Base-by-base conservation (phyloP, 1,140 invertebrate species). In the Meloidogyne exigua region DNA sequence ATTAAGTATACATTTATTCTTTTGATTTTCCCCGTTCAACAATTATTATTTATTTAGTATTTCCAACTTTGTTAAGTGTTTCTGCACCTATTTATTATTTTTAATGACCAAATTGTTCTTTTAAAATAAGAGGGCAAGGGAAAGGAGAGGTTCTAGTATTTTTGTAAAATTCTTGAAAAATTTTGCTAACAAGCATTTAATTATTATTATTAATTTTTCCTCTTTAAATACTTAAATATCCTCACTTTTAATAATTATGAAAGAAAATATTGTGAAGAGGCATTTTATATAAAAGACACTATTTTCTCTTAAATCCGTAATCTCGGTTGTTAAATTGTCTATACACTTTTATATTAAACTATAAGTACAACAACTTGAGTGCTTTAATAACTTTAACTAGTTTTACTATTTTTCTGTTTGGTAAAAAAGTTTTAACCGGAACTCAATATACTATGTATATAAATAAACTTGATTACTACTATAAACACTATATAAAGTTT, bases 191-290 rank as follows among this genome's bases (percentile, higher is more conserved):
- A 57, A 57, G 49, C 49, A 49, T 57, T 57, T 57, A 57, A 57
- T 57, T 57, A 57, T 57, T 57, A n/a, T 49, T n/a, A n/a, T 57
- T n/a, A 57, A n/a, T n/a, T 57, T n/a, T 57, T n/a, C 18, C 49
- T 57, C 49, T n/a, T 57, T 57, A 57, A 57, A 39, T 39, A 39
- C 36, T 39, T 39, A 39, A 39, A 39, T 39, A 39, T 39, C 3
- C 10, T 39, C 36, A 39, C 36, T 39, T 39, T 32, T 39, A 39
- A 39, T 39, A 10, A 39, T 9, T 39, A 39, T 39, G 7, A 39
- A 39, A 39, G 36, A 39, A 39, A 39, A 39, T 39, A 39, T 39
- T 39, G 36, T 39, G 36, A 39, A 57, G 49, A 57, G 49, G 49
- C 49, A 57, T n/a, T 49, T 57, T 57, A n/a, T n/a, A 57, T n/a